Conservation (phyloP, 1,140 invertebrate genomes). For the Megalonaias nervosa region DNA sequence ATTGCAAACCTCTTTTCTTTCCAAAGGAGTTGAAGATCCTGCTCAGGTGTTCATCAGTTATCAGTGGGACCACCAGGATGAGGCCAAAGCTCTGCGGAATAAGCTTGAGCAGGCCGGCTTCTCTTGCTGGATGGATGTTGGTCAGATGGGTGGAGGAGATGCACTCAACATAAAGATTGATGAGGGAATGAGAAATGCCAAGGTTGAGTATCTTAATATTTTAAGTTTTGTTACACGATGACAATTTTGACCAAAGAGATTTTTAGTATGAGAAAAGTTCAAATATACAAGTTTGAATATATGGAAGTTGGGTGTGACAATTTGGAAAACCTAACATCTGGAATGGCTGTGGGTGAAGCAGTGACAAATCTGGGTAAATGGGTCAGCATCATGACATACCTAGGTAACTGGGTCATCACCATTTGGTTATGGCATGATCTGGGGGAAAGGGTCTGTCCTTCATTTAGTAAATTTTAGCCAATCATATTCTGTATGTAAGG, state of each 20-base stretch:
- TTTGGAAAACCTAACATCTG: too few species aligned
- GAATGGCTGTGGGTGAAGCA: neutral
- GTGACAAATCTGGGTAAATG: too few species aligned
- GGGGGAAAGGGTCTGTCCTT: too few species aligned
- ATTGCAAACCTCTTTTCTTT: neutral
- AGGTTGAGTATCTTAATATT: conserved; percentile 44
- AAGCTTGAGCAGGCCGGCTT: conserved; percentile 70
- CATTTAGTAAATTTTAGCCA: too few species aligned
- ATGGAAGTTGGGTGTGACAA: neutral
- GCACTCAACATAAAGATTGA: conserved; percentile 71
- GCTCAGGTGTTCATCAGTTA: conserved; percentile 73
- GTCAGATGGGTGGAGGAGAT: conserved; percentile 72
- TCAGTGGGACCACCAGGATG: conserved; percentile 72
- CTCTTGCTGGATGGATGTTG: conserved; percentile 74
- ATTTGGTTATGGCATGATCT: too few species aligned
- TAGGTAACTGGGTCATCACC: too few species aligned
- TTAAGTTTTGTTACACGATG: neutral
- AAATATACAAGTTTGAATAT: neutral
- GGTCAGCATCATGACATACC: too few species aligned
- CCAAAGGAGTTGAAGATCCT: conserved; percentile 63
- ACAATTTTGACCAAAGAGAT: neutral
- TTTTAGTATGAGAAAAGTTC: neutral
- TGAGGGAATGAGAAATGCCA: conserved; percentile 68
- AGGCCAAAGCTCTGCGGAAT: conserved; percentile 64
- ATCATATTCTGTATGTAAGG: too few species aligned